Conservation (phyloP, 2,888 invertebrate species). For the Argynnis bischoffii region DNA sequence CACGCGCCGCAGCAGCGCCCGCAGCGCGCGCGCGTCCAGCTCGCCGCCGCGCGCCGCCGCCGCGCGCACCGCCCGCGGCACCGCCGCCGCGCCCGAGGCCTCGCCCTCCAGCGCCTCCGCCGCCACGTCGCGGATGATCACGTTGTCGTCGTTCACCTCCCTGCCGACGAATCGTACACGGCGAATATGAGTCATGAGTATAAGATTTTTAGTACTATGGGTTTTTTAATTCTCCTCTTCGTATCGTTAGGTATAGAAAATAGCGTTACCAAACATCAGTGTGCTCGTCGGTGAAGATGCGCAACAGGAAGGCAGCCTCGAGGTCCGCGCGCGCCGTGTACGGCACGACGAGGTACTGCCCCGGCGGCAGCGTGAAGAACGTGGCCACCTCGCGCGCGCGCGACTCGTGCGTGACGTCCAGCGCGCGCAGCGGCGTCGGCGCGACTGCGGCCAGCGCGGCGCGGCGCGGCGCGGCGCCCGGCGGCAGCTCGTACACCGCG, state of each 20-base stretch:
- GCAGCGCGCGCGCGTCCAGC: conserved; percentile 45
- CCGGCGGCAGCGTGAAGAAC: conserved; percentile 88
- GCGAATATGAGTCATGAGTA: no score
- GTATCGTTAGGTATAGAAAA: neutral
- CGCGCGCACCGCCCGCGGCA: conserved; percentile 57
- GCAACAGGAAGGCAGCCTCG: conserved; percentile 87
- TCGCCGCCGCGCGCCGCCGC: conserved; percentile 52
- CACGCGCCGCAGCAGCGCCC: conserved; percentile 61
- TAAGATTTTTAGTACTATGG: no score
- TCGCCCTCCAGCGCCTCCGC: conserved; percentile 83
- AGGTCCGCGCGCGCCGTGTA: conserved; percentile 86
- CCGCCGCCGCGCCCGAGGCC: conserved; percentile 52
- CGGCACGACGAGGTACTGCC: conserved; percentile 88
- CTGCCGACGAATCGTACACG: conserved; percentile 55
- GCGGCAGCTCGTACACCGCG: conserved; percentile 87
- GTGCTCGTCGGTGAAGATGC: conserved; percentile 87
- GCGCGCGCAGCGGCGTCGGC: conserved; percentile 69
- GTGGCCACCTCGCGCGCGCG: conserved; percentile 86
- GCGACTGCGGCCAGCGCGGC: conserved; percentile 42
- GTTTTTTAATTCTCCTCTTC: no score
- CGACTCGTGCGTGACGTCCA: conserved; percentile 86
- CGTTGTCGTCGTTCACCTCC: conserved; percentile 90
- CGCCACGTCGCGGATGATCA: conserved; percentile 85
- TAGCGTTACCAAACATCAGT: conserved; percentile 85
- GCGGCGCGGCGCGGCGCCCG: conserved; percentile 57